Evolutionary conservation across 2,888 invertebrate genomes (phyloP).

Genomic region (Drosophila nigritarsus): DNA sequence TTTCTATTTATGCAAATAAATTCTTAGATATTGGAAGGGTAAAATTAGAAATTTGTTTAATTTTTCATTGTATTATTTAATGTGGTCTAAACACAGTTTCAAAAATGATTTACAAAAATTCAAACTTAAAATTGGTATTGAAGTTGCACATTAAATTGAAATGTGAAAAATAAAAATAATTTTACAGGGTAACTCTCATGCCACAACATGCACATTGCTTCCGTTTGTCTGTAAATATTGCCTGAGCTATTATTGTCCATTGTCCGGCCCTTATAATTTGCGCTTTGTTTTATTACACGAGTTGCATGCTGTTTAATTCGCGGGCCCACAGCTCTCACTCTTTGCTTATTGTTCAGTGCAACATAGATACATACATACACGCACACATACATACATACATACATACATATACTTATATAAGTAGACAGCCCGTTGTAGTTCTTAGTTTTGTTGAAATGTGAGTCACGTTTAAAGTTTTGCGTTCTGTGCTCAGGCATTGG

Average conservation of each 20-base stretch:
- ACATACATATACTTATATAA: slow-evolving; percentile 4
- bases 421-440: slow-evolving; percentile 9
- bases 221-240: slow-evolving; percentile 34
- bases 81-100: not conserved
- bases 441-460: slow-evolving; percentile 59
- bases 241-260: slow-evolving; percentile 36
- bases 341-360: slow-evolving; percentile 35
- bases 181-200: slow-evolving; percentile 1
- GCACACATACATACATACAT: not conserved
- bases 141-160: not conserved
- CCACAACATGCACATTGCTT: not conserved
- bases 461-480: slow-evolving; percentile 77
- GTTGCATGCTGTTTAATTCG: slow-evolving; percentile 70
- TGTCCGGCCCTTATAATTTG: slow-evolving; percentile 71
- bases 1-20: too few relatives aligned
- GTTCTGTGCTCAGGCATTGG: slow-evolving; percentile 43
- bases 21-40: too few relatives aligned
- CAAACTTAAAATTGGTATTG: too few relatives aligned
- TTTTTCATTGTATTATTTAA: not conserved
- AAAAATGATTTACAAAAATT: too few relatives aligned
- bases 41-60: not conserved
- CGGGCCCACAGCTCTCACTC: slow-evolving; percentile 14
- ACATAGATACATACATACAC: not conserved
- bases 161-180: too few relatives aligned
- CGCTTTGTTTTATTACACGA: slow-evolving; percentile 72